Evolutionary conservation across 2,113 vertebrate genomes (phyloP).

Genomic region (Heterocephalus glaber): DNA sequence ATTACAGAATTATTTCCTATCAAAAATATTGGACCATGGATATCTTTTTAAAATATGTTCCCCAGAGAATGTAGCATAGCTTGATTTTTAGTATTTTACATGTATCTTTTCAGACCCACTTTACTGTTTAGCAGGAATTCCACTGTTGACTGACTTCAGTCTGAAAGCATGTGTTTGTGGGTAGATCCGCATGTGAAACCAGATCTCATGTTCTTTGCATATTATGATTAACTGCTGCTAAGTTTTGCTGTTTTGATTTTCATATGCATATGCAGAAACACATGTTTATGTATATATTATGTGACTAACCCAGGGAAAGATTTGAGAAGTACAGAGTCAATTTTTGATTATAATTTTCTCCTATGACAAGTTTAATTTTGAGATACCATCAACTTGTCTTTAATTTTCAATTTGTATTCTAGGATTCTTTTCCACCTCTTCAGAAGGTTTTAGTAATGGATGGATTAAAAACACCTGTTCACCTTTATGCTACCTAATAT

Average conservation of each 20-base stretch:
- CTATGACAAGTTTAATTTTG: conserved; percentile 39
- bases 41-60: not conserved
- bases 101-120: not conserved
- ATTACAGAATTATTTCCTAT: not conserved
- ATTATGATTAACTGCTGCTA: not conserved
- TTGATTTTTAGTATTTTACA: not conserved
- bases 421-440: not conserved
- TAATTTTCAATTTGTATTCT: conserved; percentile 54
- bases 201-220: not conserved
- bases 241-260: not conserved
- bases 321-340: not conserved
- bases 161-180: not conserved
- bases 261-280: not conserved
- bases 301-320: not conserved
- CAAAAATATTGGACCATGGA: not conserved
- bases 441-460: conserved; percentile 30
- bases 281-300: not conserved
- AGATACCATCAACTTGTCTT: conserved; percentile 22
- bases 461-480: not conserved
- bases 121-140: fast-evolving
- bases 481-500: not conserved
- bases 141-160: not conserved
- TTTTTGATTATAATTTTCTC: conserved; percentile 48
- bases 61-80: not conserved
- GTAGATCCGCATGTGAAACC: not conserved